A percentile compares a stretch with the other conserved stretches of the same genome.
phyloP scores from a whole-genome alignment of 2,797 vertebrate genomes.

The Poeciliopsis paucimaculata region DNA sequence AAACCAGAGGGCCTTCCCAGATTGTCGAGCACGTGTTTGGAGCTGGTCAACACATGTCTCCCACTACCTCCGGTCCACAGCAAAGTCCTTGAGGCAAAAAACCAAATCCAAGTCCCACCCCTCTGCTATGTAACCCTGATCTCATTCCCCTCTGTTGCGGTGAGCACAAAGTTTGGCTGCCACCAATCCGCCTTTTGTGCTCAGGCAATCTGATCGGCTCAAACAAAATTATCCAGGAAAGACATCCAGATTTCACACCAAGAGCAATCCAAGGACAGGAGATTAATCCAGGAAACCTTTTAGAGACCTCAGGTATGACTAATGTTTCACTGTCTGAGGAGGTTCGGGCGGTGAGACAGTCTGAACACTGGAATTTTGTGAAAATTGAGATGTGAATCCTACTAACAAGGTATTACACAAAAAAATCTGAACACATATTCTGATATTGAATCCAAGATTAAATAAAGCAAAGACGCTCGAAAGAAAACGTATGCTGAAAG shows the following conservation, averaged over 20 bases:
- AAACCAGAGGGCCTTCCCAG: slow-evolving; percentile 40
- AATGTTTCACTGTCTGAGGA: slow-evolving; percentile 42
- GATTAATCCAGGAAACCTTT: slow-evolving; percentile 9
- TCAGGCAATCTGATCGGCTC: slow-evolving; percentile 43
- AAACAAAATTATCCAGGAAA: slow-evolving; percentile 35
- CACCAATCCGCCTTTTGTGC: slow-evolving; percentile 66
- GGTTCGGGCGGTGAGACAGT: not conserved
- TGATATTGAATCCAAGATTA: not conserved
- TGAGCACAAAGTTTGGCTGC: slow-evolving; percentile 39
- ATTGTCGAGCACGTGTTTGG: slow-evolving; percentile 48
- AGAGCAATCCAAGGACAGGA: slow-evolving; percentile 16
- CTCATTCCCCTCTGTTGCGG: slow-evolving; percentile 34
- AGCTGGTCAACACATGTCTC: slow-evolving; percentile 52
- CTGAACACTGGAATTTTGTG: not conserved
- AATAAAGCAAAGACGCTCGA: not conserved
- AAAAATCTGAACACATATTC: not conserved
- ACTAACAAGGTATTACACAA: no score
- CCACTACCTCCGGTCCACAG: slow-evolving; percentile 23
- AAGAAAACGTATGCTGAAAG: not conserved
- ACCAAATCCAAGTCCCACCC: slow-evolving; percentile 25
- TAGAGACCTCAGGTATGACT: slow-evolving; percentile 47
- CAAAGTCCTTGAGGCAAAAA: slow-evolving; percentile 40
- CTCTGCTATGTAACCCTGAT: slow-evolving; percentile 24
- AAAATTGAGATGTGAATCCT: not conserved
- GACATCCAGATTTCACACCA: slow-evolving; percentile 43